Evolutionary conservation across 2,888 invertebrate species (phyloP).

Genomic region (Hypsopygia costalis): DNA sequence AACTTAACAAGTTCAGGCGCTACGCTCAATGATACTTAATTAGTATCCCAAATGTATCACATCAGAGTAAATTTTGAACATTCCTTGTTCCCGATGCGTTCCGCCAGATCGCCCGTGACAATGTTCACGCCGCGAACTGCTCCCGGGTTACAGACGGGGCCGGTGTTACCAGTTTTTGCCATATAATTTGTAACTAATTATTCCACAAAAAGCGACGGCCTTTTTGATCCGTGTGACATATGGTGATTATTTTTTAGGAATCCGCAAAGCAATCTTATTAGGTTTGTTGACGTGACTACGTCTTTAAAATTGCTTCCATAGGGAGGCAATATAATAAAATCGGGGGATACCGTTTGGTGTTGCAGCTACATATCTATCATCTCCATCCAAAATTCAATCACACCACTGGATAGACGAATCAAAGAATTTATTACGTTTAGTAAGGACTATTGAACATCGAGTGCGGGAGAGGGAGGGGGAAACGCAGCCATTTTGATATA

Average conservation of each 20-base stretch:
- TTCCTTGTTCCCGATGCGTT: not conserved
- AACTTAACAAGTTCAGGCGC: not conserved
- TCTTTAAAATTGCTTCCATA: no score
- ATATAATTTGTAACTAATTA: slow-evolving; percentile 67
- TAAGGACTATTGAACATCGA: no score
- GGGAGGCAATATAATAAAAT: no score
- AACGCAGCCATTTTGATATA: no score
- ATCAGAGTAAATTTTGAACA: not conserved
- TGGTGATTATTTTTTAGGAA: not conserved
- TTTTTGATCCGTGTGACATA: slow-evolving; percentile 1
- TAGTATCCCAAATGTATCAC: not conserved
- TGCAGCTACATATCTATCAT: no score
- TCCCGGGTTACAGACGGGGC: not conserved
- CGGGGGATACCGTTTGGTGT: no score
- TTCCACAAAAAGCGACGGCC: slow-evolving; percentile 38
- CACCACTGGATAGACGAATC: no score
- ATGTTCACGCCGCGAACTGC: slow-evolving; percentile 2
- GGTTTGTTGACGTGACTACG: no score
- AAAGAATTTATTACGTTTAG: no score
- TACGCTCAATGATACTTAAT: not conserved
- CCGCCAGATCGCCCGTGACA: slow-evolving; percentile 2
- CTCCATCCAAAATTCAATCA: no score
- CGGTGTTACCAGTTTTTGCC: slow-evolving; percentile 37
- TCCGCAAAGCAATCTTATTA: no score
- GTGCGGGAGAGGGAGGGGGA: no score